phyloP scores from a whole-genome alignment of 2,113 vertebrate species.

The Perccottus glenii region DNA sequence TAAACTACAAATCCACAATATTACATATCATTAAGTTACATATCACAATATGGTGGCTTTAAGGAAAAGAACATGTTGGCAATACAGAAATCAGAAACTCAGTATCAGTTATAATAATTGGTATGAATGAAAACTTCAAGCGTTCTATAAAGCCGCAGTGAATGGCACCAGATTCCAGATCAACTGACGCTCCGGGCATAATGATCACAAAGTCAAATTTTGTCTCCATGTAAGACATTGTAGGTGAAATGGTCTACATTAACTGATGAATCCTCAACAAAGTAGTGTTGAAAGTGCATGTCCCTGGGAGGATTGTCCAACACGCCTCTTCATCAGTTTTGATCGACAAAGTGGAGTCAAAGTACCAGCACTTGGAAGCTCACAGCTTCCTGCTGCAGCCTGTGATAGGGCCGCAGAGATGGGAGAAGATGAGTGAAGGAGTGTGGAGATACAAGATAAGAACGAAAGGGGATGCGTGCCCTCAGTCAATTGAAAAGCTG shows the following conservation, averaged over 20 bases:
- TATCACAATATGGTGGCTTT: too few species aligned
- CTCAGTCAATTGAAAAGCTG: slow-evolving; percentile 79
- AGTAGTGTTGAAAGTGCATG: neutral
- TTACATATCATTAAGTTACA: too few species aligned
- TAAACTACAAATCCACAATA: too few species aligned
- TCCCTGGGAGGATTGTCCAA: slow-evolving; percentile 1
- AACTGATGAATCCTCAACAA: neutral
- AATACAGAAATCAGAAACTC: too few species aligned
- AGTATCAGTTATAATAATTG: too few species aligned
- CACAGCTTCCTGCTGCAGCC: slow-evolving; percentile 17
- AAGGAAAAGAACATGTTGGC: too few species aligned
- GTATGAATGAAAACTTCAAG: too few species aligned
- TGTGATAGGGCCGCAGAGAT: slow-evolving; percentile 42
- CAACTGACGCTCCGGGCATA: too few species aligned
- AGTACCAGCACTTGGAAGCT: slow-evolving; percentile 17
- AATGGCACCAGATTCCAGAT: too few species aligned
- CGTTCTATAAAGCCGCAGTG: too few species aligned
- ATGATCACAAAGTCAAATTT: too few species aligned
- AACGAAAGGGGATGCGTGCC: slow-evolving; percentile 57
- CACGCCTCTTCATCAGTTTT: slow-evolving; percentile 10
- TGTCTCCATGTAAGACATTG: too few species aligned
- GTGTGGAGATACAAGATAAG: slow-evolving; percentile 63
- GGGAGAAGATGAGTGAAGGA: slow-evolving; percentile 48
- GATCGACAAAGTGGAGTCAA: slow-evolving; percentile 37
- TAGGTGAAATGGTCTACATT: neutral